Conservation (phyloP, 2,888 invertebrate species). For the Alcis repandata region DNA sequence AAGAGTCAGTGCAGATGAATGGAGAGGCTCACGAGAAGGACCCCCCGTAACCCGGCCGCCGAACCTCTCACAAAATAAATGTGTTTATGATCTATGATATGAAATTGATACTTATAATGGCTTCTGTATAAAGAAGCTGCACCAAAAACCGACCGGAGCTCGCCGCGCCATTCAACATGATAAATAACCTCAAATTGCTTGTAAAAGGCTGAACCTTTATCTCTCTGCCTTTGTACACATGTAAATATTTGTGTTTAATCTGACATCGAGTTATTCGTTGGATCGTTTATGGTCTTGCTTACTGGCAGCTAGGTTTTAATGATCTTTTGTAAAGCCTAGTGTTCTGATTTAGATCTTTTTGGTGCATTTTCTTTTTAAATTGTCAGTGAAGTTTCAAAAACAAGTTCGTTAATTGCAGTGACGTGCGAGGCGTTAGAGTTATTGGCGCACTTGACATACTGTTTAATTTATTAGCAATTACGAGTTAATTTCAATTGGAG, state of each 20-base stretch:
- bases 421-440: constrained; percentile 42
- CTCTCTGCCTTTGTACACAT: constrained; percentile 73
- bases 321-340: constrained; percentile 45
- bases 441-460: constrained; percentile 45
- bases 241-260: constrained; percentile 81
- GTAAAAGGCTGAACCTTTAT: constrained; percentile 82
- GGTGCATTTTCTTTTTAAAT: not conserved
- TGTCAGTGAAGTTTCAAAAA: constrained; percentile 7
- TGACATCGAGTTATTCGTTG: constrained; percentile 68
- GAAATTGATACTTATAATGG: constrained; percentile 86
- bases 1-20: constrained; percentile 76
- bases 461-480: constrained; percentile 71
- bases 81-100: constrained; percentile 86
- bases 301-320: constrained; percentile 42
- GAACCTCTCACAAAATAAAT: constrained; percentile 70
- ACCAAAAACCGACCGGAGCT: constrained; percentile 70
- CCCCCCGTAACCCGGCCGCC: constrained; percentile 77
- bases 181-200: constrained; percentile 85
- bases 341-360: constrained; percentile 2
- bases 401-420: constrained; percentile 33
- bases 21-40: constrained; percentile 71
- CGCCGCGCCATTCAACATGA: constrained; percentile 66
- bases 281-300: constrained; percentile 55
- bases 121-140: constrained; percentile 85
- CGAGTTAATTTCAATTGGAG: constrained; percentile 71